Percentiles rank a stretch among this genome's conserved stretches.
These are phyloP conservation scores for Felis catus DNA, from an alignment of 2,113 vertebrate species.

Conservation along the genomic window F.catus_Fca126_mat1.0 CM031419.1:35112001-35112500, in stretches of 20 bases:
- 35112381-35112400: conserved; percentile 33
- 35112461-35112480: not conserved
- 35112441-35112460: not conserved
- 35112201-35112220: not conserved
- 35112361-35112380: not conserved
- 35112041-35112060: not conserved
- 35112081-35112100: not conserved
- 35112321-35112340: not conserved
- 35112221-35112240: not conserved
- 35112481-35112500: not conserved
- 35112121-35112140: not conserved
- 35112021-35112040: not conserved
- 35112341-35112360: conserved; percentile 8
- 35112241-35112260: not conserved
- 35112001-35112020: not conserved
- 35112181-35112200: conserved; percentile 12
- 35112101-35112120: not conserved
- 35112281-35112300: not conserved
- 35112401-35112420: not conserved
- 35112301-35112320: not conserved
- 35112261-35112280: not conserved
- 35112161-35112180: not conserved
- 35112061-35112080: not conserved
- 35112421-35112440: conserved; percentile 36
- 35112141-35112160: not conserved